Evolutionary conservation across 37 sponge, comb jelly and placozoan species (phyloP), one percentile per base, ranked within the genome.

Genomic region (Geodia barretti): DNA sequence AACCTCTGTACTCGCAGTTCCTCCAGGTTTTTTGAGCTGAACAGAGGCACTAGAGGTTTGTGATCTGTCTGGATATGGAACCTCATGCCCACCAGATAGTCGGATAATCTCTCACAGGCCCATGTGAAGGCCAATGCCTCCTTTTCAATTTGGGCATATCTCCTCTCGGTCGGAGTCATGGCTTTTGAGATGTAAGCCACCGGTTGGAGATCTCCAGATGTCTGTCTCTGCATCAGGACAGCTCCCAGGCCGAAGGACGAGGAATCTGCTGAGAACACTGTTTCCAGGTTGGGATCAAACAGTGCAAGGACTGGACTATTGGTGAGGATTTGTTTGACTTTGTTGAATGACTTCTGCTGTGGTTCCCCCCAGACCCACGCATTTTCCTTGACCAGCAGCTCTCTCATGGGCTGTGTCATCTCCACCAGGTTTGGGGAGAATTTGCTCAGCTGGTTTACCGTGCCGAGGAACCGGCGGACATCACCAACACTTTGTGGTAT

Each of bases 81-180:
- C 43, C 26, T 37, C 29, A 61, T 20, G 25, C 90, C 90, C 8
- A 83, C 28, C 17, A 72, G 24, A 29, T 71, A 71, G 19, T 41
- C 37, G 0, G 36, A 3, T 23, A 79, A 79, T 34, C 77, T 1
- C 47, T 84, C 72, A 60, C 81, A 72, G 4, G 74, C 89, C 83
- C 83, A 78, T 20, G 68, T 72, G 17, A 80, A 9, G 21, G 87
- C 80, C 30, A 87, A 39, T 17, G 70, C 69, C 61, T 87, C 87
- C 76, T 87, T 87, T 39, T 87, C 81, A 5, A 87, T 80, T 58
- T 87, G 81, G 9, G 87, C 77, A 82, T 77, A 76, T 68, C 72
- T 1, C 26, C 71, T 47, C 69, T 77, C 73, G 38, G 83, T 76
- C 1, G 62, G 30, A 59, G 78, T 70, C 65, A 88, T 36, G 8